Conservation (phyloP, 2,113 vertebrate genomes). For the Xenopus tropicalis region UCB_Xtro_10.0 CM004446.2:94966501-94967000, state of each 20-base stretch:
- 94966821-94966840: neutral
- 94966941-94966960: conserved; percentile 52
- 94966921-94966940: conserved; percentile 55
- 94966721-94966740: neutral
- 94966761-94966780: conserved; percentile 35
- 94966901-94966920: conserved; percentile 53
- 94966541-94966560: too few species aligned
- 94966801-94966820: conserved; percentile 8
- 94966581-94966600: too few species aligned
- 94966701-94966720: conserved; percentile 33
- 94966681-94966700: conserved; percentile 46
- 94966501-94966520: too few species aligned
- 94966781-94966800: conserved; percentile 4
- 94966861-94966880: conserved; percentile 47
- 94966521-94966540: too few species aligned
- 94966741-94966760: conserved; percentile 4
- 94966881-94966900: conserved; percentile 51
- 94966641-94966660: too few species aligned
- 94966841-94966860: conserved; percentile 55
- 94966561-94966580: too few species aligned
- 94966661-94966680: conserved; percentile 37
- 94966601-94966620: neutral
- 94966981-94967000: conserved; percentile 50
- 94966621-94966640: neutral
- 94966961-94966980: conserved; percentile 58